These are phyloP conservation scores for Sycophila sp. DNA, from an alignment of 1,140 invertebrate genomes.

Conservation along the genomic window DNA sequence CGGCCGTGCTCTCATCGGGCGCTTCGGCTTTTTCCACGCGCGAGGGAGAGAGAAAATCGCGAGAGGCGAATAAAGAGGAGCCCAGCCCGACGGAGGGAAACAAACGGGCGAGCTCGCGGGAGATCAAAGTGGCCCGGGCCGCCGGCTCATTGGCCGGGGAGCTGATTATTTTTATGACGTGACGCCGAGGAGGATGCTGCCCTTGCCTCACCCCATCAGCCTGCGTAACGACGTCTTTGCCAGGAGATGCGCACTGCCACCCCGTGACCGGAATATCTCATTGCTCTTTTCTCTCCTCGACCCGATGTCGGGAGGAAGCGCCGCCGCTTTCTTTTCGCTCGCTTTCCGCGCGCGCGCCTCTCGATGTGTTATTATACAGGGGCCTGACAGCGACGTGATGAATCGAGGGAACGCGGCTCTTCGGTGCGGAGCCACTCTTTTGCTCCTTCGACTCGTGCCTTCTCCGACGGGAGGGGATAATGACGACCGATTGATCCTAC, in stretches of 20 bases:
- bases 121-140: slow-evolving; percentile 59
- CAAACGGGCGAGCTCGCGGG: slow-evolving; percentile 37
- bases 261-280: slow-evolving; percentile 64
- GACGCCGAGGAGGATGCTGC: slow-evolving; percentile 58
- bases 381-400: slow-evolving; percentile 41
- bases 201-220: slow-evolving; percentile 49
- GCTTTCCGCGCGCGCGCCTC: slow-evolving; percentile 9
- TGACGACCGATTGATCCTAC: slow-evolving; percentile 22
- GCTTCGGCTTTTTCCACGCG: background rate
- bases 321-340: slow-evolving; percentile 45
- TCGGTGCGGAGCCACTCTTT: background rate
- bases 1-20: slow-evolving; percentile 31
- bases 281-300: slow-evolving; percentile 26
- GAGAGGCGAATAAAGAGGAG: background rate
- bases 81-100: slow-evolving; percentile 32
- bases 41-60: slow-evolving; percentile 5
- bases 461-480: background rate
- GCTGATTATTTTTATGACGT: slow-evolving; percentile 66
- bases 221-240: slow-evolving; percentile 47
- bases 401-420: slow-evolving; percentile 48
- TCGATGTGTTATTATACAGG: slow-evolving; percentile 8
- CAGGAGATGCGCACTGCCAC: slow-evolving; percentile 37
- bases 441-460: background rate
- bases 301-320: background rate
- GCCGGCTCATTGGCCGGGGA: slow-evolving; percentile 57